Evolutionary conservation across 2,113 vertebrate genomes (phyloP), one percentile per base, ranked within the genome.

Genomic region (Sakesphorus luctuosus): DNA sequence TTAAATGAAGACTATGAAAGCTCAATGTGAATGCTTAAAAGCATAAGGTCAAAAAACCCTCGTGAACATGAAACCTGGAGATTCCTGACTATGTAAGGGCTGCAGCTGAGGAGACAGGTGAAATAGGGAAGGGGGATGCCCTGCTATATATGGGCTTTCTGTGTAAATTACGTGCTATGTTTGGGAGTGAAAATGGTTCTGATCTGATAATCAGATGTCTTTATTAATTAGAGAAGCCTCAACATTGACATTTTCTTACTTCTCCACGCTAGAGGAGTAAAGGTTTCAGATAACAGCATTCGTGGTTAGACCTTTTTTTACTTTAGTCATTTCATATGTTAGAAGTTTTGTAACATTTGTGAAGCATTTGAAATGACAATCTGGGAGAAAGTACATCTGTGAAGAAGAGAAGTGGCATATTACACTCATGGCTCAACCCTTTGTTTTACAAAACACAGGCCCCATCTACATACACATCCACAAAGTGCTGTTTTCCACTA

Each of bases 271-370:
- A 33, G 66, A 21, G 15, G 36, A 55, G 11, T 33, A 4, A 69
- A 5, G 77, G 59, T 86, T 87, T 89, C 53, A 38, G 20, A n/a
- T 63, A 62, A 52, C 21, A 31, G 7, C 7, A 52, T 52, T 80
- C 89, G 66, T 58, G 7, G 11, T 40, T 55, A 68, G 20, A 59
- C 5, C 1, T 31, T 26, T 55, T 91, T 44, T 79, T 52, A 66
- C 14, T 47, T 13, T 19, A 81, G 46, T 46, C 0, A 74, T 49
- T 76, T 69, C 17, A 29, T 0, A 0, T n/a, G 13, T 67, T 63
- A 35, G 20, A 90, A 59, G 4, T 28, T 63, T 29, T 38, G 18
- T 80, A 80, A 31, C 20, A 20, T 65, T 84, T 85, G 29, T 73
- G 49, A 53, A 89, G 89, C 93, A 65, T 3, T 21, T 4, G 11